Evolutionary conservation across 1,140 invertebrate genomes (phyloP), one percentile per base, ranked within the genome.

Genomic region (Steinernema khuongi): DNA sequence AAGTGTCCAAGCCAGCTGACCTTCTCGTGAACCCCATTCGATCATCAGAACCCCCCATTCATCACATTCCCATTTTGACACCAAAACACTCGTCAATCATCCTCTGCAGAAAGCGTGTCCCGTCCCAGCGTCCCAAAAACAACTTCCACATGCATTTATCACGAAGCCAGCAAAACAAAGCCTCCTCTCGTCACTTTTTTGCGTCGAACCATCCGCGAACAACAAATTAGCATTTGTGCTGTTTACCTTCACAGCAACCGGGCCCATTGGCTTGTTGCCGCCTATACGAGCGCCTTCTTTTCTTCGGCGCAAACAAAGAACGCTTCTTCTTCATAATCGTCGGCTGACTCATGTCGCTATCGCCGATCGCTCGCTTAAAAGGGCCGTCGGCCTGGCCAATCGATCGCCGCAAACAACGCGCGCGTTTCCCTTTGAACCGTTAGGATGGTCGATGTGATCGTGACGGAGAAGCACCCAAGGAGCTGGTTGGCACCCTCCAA

Each of bases 171-270:
- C 36, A 7, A 11, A 41, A 60, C 11, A 22, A 22, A 14, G 50
- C 22, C 19, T 26, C 11, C 4, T 60, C 11, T 7, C 26, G 4
- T 60, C 22, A n/a, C 50, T 60, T 60, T 60, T 22, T 22, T 14
- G 7, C 50, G 50, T 26, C 22, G 11, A 26, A n/a, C n/a, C n/a
- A n/a, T n/a, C n/a, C n/a, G n/a, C n/a, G 50, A 60, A 14, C 50
- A 60, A 60, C 50, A 60, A 60, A 60, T 60, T 60, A 60, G 26
- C 50, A 60, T 60, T n/a, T 14, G 50, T 22, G 50, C 26, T 60
- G 50, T 60, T 60, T 60, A 60, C 50, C 50, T 60, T 60, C 50
- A 7, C 50, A 60, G n/a, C n/a, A n/a, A n/a, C n/a, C n/a, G 14
- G 50, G 19, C 50, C 50, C 14, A 14, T 60, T 60, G 22, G 4